phyloP scores from a whole-genome alignment of 2,797 vertebrate genomes.

The Thalassophryne amazonica region DNA sequence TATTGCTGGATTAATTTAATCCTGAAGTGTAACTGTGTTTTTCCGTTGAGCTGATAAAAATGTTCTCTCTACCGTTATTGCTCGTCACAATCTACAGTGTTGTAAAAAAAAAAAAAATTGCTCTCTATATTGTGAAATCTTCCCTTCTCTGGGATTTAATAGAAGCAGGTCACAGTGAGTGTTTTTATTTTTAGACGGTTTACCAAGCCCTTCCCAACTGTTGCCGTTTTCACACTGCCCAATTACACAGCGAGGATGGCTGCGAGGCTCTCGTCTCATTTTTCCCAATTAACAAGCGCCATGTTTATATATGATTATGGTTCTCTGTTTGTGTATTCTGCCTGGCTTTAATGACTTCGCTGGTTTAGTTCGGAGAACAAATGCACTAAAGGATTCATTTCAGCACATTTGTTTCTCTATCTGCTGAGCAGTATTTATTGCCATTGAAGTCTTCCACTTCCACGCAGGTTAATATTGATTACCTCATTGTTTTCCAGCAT shows the following conservation, averaged over 20 bases:
- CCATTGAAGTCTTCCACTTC: slow-evolving; percentile 21
- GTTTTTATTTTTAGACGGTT: slow-evolving; percentile 48
- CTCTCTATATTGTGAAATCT: slow-evolving; percentile 29
- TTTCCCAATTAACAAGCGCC: slow-evolving; percentile 66
- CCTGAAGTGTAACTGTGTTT: too few species aligned
- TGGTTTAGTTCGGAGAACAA: slow-evolving; percentile 49
- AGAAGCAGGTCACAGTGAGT: slow-evolving; percentile 7
- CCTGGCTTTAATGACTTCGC: slow-evolving; percentile 44
- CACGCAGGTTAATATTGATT: too few species aligned
- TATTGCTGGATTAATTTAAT: too few species aligned
- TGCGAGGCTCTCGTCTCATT: slow-evolving; percentile 61
- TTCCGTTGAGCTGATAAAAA: too few species aligned
- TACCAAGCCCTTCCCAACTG: slow-evolving; percentile 46
- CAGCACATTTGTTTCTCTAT: slow-evolving; percentile 26
- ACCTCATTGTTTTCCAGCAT: too few species aligned
- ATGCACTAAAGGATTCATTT: slow-evolving; percentile 37
- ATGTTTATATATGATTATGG: slow-evolving; percentile 70
- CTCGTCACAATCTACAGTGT: slow-evolving; percentile 19
- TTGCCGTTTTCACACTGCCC: slow-evolving; percentile 49
- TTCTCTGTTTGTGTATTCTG: slow-evolving; percentile 53
- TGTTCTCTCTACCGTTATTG: too few species aligned
- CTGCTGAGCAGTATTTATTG: slow-evolving; percentile 18
- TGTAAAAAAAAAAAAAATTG: slow-evolving; percentile 13
- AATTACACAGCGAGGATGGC: slow-evolving; percentile 59
- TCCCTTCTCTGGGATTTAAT: slow-evolving; percentile 30